These are phyloP conservation scores for Tautogolabrus adspersus DNA, from an alignment of 2,113 vertebrate species.

Conservation along the genomic window DNA sequence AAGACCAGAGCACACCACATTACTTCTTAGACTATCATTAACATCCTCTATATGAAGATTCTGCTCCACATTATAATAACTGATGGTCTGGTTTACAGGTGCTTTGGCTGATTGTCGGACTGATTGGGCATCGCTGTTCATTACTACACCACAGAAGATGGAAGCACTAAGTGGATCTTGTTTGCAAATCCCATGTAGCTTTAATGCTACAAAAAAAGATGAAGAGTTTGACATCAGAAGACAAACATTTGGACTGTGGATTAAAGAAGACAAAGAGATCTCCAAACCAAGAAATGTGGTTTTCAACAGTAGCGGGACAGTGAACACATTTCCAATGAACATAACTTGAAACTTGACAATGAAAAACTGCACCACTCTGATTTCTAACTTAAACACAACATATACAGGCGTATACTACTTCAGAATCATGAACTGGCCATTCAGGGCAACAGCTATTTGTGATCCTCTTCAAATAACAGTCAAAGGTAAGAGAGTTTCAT, in stretches of 20 bases:
- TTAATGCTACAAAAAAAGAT: not conserved
- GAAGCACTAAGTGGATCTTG: slow-evolving; percentile 63
- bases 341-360: slow-evolving; percentile 55
- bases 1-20: too few relatives aligned
- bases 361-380: slow-evolving; percentile 68
- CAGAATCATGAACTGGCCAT: not conserved
- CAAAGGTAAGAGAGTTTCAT: slow-evolving; percentile 39
- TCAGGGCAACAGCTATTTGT: accelerated
- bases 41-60: too few relatives aligned
- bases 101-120: accelerated
- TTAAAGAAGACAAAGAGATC: not conserved
- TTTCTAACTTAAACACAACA: not conserved
- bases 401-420: slow-evolving; percentile 51
- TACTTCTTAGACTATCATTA: not conserved
- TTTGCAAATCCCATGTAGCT: slow-evolving; percentile 64
- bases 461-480: slow-evolving; percentile 35
- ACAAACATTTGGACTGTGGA: slow-evolving; percentile 21
- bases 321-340: not conserved
- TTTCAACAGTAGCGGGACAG: not conserved
- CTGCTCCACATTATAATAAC: too few relatives aligned
- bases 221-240: accelerated
- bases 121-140: accelerated
- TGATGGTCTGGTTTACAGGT: slow-evolving; percentile 13
- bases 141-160: slow-evolving; percentile 1
- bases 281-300: accelerated